Evolutionary conservation across 2,888 invertebrate species (phyloP).

Genomic region (Patella depressa): DNA sequence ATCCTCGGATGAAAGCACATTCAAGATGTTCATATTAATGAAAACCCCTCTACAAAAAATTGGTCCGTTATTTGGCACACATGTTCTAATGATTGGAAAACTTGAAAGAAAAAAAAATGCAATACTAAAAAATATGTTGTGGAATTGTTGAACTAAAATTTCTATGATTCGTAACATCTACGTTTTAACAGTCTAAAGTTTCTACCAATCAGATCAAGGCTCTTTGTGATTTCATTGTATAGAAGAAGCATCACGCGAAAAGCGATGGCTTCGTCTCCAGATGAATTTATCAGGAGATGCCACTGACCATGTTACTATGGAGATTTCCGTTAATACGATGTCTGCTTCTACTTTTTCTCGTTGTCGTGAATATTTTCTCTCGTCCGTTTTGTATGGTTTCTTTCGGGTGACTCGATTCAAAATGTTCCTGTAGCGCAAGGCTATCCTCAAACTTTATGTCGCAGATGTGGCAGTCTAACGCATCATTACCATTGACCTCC

Average conservation of each 20-base stretch:
- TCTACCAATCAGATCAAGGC: not conserved
- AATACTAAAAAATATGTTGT: no score
- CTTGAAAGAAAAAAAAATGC: no score
- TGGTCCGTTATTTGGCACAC: no score
- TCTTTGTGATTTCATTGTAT: slow-evolving; percentile 9
- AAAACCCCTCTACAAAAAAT: no score
- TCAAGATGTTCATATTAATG: no score
- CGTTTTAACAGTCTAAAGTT: no score
- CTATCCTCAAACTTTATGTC: slow-evolving; percentile 78
- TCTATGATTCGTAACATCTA: no score
- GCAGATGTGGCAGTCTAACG: slow-evolving; percentile 81
- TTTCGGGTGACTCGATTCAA: slow-evolving; percentile 79
- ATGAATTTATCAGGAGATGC: slow-evolving; percentile 1
- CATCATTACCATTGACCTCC: slow-evolving; percentile 69
- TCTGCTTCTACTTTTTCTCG: slow-evolving; percentile 81
- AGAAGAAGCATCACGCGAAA: not conserved
- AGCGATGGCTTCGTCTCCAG: not conserved
- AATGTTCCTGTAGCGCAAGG: slow-evolving; percentile 80
- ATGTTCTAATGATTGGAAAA: no score
- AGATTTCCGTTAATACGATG: slow-evolving; percentile 81
- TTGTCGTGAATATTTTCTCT: slow-evolving; percentile 83
- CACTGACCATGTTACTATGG: slow-evolving; percentile 63
- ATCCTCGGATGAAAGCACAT: no score
- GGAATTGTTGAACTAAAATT: no score
- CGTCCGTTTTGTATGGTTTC: slow-evolving; percentile 86